These are phyloP conservation scores for Crenichthys baileyi DNA, from an alignment of 2,797 vertebrate genomes.

Conservation along the genomic window DNA sequence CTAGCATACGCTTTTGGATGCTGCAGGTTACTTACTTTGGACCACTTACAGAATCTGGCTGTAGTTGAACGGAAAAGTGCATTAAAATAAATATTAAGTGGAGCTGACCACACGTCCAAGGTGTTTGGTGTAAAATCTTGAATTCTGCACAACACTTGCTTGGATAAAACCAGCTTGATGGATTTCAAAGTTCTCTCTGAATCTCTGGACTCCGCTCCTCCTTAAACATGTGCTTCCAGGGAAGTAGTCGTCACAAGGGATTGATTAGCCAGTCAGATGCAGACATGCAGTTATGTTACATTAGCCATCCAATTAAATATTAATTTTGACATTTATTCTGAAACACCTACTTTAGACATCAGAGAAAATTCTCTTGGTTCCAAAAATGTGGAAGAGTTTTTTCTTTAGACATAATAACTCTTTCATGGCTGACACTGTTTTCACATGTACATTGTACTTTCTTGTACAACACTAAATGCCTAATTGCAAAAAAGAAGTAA, in stretches of 20 bases:
- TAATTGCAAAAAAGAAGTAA: not conserved
- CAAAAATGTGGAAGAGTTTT: not conserved
- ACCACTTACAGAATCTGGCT: not conserved
- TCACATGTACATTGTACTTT: no score
- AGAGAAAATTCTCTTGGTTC: not conserved
- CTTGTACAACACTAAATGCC: no score
- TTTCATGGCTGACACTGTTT: not conserved
- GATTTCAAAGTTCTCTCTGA: no score
- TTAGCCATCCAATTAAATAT: not conserved
- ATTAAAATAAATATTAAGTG: not conserved
- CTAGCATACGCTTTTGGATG: no score
- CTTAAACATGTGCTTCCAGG: not conserved
- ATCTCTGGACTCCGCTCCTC: no score
- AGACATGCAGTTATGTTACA: not conserved
- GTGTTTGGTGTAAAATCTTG: no score
- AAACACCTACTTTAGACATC: not conserved
- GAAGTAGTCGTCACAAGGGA: not conserved
- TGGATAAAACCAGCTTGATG: no score
- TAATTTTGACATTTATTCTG: not conserved
- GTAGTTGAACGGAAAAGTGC: not conserved
- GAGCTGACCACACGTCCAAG: no score
- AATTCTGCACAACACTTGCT: no score
- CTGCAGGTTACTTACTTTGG: not conserved
- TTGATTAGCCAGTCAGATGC: not conserved
- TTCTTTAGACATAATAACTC: not conserved